Base-by-base conservation (phyloP, 2,888 invertebrate species). In the Agrenia bidenticulata region DNA sequence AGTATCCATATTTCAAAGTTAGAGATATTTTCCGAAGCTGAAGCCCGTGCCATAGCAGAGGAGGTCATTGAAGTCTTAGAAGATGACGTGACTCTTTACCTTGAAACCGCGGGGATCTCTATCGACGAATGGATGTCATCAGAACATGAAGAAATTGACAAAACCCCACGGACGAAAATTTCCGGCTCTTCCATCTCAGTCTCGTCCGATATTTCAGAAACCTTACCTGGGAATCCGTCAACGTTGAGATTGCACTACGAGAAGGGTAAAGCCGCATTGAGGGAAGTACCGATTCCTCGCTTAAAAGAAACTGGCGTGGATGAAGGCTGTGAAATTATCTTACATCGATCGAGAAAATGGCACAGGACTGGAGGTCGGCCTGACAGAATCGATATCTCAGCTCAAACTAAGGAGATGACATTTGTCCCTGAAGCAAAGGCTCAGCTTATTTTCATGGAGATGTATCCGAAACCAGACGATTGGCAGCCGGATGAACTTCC, bases 351-450 rank as follows among this genome's bases (percentile, higher is more conserved):
- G 0, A 51, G 55, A 17, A 55, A 53, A 19, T 51, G 24, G 23
- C 23, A 51, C 15, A 55, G 11, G 15, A 32, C 53, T 11, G 58
- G 58, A 1, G 39, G 39, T 23, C 32, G 19, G 32, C 56, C 56
- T 1, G 57, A 21, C 7, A 55, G 24, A 9, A 23, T 11, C 11
- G 67, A 64, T 2, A 53, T 21, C 9, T 58, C 49, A 7, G 39
- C 61, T 2, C 72, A 73, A 56, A 75, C 73, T 1, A 49, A 63
- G 17, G 68, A 67, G 19, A 72, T 73, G 67, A 63, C 72, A 1
- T 57, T 67, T 13, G 24, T 73, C n/a, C 45, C 67, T 0, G 42
- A 42, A 2, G 64, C 66, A 15, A 63, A 32, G 11, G 70, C 69
- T 1, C 27, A 68, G 17, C 21, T 50, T 11, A 54, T 69, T 5